phyloP scores from a whole-genome alignment of 2,888 invertebrate species.

The Perdita meconis region DNA sequence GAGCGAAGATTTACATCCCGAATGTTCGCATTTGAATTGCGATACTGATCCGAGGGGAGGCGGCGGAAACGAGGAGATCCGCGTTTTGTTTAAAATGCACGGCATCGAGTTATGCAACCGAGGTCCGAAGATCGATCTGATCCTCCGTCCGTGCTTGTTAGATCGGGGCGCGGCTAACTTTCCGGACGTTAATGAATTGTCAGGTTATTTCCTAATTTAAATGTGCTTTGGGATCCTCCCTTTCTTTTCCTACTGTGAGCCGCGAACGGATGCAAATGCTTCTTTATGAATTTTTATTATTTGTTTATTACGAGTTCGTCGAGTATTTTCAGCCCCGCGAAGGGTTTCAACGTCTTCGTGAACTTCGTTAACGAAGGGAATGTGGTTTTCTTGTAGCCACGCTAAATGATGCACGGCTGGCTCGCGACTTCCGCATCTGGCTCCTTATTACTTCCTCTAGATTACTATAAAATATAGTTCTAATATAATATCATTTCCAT shows the following conservation, averaged over 20 bases:
- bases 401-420: background rate
- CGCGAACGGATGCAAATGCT: slow-evolving; percentile 22
- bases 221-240: background rate
- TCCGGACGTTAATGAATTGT: slow-evolving; percentile 24
- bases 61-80: background rate
- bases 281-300: slow-evolving; percentile 38
- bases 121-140: slow-evolving; percentile 20
- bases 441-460: background rate
- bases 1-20: slow-evolving; percentile 55
- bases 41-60: slow-evolving; percentile 11
- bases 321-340: slow-evolving; percentile 8
- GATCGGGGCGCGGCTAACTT: background rate
- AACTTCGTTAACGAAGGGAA: slow-evolving; percentile 29
- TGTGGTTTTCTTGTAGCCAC: slow-evolving; percentile 1
- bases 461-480: background rate
- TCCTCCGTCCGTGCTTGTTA: background rate
- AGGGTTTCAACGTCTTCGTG: background rate
- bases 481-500: no score
- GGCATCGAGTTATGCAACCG: slow-evolving; percentile 15
- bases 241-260: no score
- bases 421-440: background rate
- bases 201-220: slow-evolving; percentile 12
- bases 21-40: slow-evolving; percentile 59
- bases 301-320: slow-evolving; percentile 4
- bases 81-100: slow-evolving; percentile 35